Conservation (phyloP, 2,888 invertebrate genomes). For the Cetonia aurata region DNA sequence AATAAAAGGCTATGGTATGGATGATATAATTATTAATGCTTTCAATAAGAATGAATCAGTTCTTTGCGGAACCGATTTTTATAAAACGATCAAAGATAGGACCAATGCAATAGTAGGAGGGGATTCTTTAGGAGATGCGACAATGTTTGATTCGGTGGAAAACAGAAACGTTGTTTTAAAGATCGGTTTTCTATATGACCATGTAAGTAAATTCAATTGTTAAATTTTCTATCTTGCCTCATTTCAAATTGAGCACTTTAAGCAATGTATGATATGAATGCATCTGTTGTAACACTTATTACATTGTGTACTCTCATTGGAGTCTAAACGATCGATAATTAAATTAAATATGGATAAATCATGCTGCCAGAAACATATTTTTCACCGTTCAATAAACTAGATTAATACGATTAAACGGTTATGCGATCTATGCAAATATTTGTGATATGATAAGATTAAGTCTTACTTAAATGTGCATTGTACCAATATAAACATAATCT, state of each 20-base stretch:
- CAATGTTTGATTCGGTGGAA: slow-evolving; percentile 91
- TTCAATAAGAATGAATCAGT: slow-evolving; percentile 95
- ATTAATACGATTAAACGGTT: too few relatives aligned
- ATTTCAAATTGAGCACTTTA: background rate
- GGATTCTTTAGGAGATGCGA: slow-evolving; percentile 91
- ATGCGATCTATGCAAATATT: too few relatives aligned
- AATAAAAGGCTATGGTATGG: slow-evolving; percentile 80
- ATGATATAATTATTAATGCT: slow-evolving; percentile 87
- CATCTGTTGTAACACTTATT: too few relatives aligned
- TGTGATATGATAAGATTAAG: too few relatives aligned
- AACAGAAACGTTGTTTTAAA: slow-evolving; percentile 82
- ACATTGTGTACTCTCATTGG: background rate
- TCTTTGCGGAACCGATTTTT: slow-evolving; percentile 83
- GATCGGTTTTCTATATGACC: slow-evolving; percentile 92
- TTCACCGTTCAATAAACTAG: too few relatives aligned
- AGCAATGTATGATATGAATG: too few relatives aligned
- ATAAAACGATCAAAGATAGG: slow-evolving; percentile 76
- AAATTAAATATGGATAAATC: too few relatives aligned
- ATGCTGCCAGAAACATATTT: too few relatives aligned
- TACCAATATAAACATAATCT: too few relatives aligned
- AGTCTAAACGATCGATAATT: too few relatives aligned
- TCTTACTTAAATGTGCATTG: too few relatives aligned
- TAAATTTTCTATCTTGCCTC: too few relatives aligned
- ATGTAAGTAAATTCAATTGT: slow-evolving; percentile 68
- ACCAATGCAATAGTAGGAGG: slow-evolving; percentile 91